These are phyloP conservation scores for Thera britannica DNA, from an alignment of 2,888 invertebrate species.

Conservation along the genomic window DNA sequence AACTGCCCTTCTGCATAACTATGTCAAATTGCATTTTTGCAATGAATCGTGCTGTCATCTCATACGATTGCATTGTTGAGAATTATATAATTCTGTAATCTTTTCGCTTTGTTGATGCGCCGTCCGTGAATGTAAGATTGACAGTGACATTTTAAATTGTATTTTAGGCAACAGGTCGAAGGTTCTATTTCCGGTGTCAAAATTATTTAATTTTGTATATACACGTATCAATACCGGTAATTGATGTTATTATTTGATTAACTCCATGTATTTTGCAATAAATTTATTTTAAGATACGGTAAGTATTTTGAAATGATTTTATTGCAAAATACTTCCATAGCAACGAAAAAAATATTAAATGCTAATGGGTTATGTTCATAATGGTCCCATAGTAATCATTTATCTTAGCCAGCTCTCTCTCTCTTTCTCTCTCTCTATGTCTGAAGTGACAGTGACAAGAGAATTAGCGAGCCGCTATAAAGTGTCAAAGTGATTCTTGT, in stretches of 20 bases:
- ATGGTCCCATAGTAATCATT: no score
- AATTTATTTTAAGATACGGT: conserved; percentile 5
- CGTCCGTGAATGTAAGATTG: conserved; percentile 45
- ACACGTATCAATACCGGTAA: conserved; percentile 3
- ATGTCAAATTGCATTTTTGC: conserved; percentile 31
- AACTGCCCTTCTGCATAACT: conserved; percentile 26
- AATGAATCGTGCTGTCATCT: conserved; percentile 17
- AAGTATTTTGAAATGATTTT: no score
- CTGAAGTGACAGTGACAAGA: no score
- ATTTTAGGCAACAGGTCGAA: conserved; percentile 47
- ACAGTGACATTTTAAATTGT: conserved; percentile 50
- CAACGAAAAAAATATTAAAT: no score
- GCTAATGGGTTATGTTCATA: no score
- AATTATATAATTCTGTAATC: conserved; percentile 31
- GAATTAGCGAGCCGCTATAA: no score
- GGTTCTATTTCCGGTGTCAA: conserved; percentile 36
- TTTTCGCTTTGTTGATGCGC: conserved; percentile 14
- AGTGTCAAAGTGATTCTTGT: no score
- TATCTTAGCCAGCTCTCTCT: no score
- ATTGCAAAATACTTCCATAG: no score
- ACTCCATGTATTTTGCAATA: conserved; percentile 10
- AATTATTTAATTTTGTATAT: neutral
- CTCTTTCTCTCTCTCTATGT: no score
- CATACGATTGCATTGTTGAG: conserved; percentile 30
- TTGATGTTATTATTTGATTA: conserved; percentile 5